Percentiles rank a stretch among this genome's conserved stretches.
phyloP scores from a whole-genome alignment of 2,797 vertebrate genomes.

The Bradypodion ventrale region DNA sequence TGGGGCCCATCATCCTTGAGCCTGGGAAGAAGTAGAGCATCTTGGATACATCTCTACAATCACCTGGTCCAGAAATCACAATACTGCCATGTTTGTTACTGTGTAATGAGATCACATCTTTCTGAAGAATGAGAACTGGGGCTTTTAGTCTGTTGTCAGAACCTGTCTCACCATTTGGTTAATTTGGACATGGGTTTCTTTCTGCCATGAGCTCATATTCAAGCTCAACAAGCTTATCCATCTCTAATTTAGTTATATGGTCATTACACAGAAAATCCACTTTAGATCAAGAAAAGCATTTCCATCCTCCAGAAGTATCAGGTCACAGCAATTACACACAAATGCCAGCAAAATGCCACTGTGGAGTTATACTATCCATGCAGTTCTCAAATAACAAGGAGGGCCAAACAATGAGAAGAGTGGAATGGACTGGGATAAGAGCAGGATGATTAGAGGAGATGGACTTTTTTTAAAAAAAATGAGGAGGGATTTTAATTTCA shows the following conservation, averaged over 20 bases:
- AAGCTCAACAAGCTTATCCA: constrained; percentile 51
- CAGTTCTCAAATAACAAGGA: constrained; percentile 39
- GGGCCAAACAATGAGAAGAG: not conserved
- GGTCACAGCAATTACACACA: constrained; percentile 47
- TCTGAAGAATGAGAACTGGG: constrained; percentile 57
- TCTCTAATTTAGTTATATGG: constrained; percentile 60
- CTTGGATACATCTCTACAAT: too few species aligned
- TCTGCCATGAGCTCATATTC: constrained; percentile 59
- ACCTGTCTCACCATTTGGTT: constrained; percentile 53
- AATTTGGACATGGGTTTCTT: constrained; percentile 57
- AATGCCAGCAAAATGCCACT: constrained; percentile 38
- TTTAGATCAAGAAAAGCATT: constrained; percentile 54
- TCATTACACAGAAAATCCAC: constrained; percentile 48
- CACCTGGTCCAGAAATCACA: too few species aligned
- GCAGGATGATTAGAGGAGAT: not conserved
- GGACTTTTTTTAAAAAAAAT: not conserved
- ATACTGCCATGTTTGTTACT: constrained; percentile 36
- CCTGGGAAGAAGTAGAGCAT: too few species aligned
- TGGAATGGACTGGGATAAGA: not conserved
- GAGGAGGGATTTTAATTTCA: not conserved
- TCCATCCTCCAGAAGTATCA: constrained; percentile 52
- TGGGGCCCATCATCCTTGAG: too few species aligned
- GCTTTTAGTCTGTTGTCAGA: constrained; percentile 49
- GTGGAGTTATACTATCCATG: constrained; percentile 19
- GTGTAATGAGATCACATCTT: constrained; percentile 56